Evolutionary conservation across 2,113 vertebrate genomes (phyloP).

Genomic region (Oryctolagus cuniculus): DNA sequence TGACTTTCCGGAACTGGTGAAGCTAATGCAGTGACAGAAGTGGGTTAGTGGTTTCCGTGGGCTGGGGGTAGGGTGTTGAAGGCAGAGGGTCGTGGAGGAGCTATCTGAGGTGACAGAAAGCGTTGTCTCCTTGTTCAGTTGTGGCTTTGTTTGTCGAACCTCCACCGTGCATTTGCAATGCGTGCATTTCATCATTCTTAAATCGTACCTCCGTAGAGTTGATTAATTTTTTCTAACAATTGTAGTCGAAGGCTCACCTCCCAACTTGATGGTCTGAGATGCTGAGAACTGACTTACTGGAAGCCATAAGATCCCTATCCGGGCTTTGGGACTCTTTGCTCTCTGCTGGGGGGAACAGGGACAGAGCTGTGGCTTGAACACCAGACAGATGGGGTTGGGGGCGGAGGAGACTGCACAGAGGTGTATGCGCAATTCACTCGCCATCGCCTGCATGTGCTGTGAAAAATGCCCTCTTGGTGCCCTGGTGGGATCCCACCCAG

Average conservation of each 20-base stretch:
- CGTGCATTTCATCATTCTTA: background rate
- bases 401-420: rapidly evolving
- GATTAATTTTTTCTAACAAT: background rate
- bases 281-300: background rate
- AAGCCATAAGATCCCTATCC: background rate
- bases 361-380: too few relatives aligned
- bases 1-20: background rate
- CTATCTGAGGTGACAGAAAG: background rate
- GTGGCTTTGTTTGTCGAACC: background rate
- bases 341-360: background rate
- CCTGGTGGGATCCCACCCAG: background rate
- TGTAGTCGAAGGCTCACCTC: background rate
- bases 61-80: background rate
- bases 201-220: background rate
- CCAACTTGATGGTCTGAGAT: background rate
- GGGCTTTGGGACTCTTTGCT: background rate
- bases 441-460: rapidly evolving
- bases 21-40: too few relatives aligned
- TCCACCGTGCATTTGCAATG: background rate
- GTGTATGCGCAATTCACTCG: background rate
- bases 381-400: background rate
- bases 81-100: background rate
- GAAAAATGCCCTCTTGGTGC: background rate
- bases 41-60: background rate
- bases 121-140: background rate